phyloP scores from a whole-genome alignment of 2,888 invertebrate species.

The Ochlodes sylvanus region DNA sequence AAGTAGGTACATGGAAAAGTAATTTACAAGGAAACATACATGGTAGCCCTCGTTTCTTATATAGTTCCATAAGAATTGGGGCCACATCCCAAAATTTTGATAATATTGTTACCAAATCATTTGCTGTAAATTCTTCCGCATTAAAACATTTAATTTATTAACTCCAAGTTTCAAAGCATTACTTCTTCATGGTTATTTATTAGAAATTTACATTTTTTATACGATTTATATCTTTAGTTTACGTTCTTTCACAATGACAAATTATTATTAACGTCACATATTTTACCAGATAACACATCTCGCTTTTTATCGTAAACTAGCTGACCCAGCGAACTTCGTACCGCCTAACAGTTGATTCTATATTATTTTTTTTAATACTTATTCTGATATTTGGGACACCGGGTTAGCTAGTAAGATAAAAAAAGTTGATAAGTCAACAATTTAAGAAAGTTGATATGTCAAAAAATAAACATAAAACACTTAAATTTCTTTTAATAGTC shows the following conservation, averaged over 20 bases:
- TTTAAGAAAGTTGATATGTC: too few species aligned
- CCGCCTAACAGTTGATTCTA: too few species aligned
- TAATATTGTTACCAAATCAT: conserved; percentile 38
- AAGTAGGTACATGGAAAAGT: too few species aligned
- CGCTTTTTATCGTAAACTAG: too few species aligned
- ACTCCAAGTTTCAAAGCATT: not conserved
- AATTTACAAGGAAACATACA: conserved; percentile 9
- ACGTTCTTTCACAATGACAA: conserved; percentile 7
- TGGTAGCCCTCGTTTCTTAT: conserved; percentile 20
- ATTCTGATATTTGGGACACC: too few species aligned
- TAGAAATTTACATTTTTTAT: not conserved
- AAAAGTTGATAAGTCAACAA: too few species aligned
- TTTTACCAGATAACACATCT: not conserved
- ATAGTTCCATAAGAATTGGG: conserved; percentile 53
- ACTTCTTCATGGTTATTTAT: conserved; percentile 22
- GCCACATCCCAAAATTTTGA: conserved; percentile 57
- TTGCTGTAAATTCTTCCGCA: conserved; percentile 4
- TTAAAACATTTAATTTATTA: not conserved
- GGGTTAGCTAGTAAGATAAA: too few species aligned
- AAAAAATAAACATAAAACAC: too few species aligned
- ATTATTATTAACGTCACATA: not conserved
- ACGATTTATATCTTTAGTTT: conserved; percentile 6
- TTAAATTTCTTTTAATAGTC: too few species aligned
- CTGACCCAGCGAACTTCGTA: too few species aligned
- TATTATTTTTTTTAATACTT: too few species aligned